phyloP scores from a whole-genome alignment of 2,888 invertebrate genomes.

The Neria commutata region DNA sequence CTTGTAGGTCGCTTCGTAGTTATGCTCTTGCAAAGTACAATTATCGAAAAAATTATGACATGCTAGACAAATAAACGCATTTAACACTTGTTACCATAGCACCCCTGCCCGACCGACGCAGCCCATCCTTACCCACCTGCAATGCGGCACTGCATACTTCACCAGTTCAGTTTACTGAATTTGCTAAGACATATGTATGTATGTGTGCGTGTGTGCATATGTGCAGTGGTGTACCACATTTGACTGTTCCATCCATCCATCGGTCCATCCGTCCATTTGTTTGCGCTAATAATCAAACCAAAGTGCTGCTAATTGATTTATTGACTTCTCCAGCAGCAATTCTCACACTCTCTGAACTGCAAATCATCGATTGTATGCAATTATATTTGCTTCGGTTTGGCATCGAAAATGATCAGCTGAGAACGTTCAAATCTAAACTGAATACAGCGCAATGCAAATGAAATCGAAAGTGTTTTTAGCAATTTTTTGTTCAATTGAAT shows the following conservation, averaged over 20 bases:
- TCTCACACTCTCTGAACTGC: no score
- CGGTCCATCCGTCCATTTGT: background rate
- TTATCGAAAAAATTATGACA: background rate
- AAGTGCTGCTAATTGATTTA: constrained; percentile 22
- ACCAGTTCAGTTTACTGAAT: background rate
- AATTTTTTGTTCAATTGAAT: no score
- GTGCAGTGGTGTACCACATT: no score
- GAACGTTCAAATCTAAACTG: background rate
- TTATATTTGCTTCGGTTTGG: background rate
- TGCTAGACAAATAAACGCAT: background rate
- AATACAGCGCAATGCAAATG: background rate
- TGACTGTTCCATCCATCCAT: background rate
- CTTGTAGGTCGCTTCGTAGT: background rate
- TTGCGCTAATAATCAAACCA: constrained; percentile 5
- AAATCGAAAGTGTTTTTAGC: constrained; percentile 26
- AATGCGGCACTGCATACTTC: no score
- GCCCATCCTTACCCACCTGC: no score
- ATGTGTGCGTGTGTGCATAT: no score
- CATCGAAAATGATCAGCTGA: background rate
- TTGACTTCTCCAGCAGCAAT: constrained; percentile 4
- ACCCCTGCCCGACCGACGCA: background rate
- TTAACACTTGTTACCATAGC: background rate
- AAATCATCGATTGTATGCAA: background rate
- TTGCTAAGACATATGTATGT: no score
- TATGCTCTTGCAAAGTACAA: background rate